Conservation (phyloP, 2,797 vertebrate genomes). For the Octomys mimax region DNA sequence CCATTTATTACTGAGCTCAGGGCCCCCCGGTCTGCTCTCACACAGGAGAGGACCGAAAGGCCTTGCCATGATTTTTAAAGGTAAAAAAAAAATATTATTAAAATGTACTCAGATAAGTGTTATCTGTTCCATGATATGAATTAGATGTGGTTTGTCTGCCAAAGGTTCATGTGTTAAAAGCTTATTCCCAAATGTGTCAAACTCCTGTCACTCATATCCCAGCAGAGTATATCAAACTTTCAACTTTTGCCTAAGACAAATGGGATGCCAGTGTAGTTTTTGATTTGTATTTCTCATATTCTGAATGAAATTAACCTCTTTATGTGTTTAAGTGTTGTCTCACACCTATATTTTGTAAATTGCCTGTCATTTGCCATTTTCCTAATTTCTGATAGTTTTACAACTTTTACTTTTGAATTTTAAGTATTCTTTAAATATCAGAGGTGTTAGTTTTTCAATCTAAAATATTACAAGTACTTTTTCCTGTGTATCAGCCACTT, state of each 20-base stretch:
- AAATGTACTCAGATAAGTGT: background rate
- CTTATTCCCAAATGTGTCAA: background rate
- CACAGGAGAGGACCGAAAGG: too few relatives aligned
- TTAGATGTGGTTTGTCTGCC: background rate
- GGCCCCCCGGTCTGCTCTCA: too few relatives aligned
- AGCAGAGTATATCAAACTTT: background rate
- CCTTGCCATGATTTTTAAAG: conserved; percentile 14
- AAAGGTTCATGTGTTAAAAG: background rate
- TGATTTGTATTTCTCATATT: background rate
- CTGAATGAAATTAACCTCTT: background rate
- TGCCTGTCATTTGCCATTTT: background rate
- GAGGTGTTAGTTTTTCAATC: background rate
- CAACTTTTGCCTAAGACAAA: background rate
- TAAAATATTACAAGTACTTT: background rate
- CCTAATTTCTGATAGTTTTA: background rate
- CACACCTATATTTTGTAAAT: background rate
- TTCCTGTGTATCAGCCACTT: background rate
- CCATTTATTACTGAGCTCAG: too few relatives aligned
- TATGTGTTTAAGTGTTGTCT: background rate
- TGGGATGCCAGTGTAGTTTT: background rate
- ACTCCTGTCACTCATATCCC: background rate
- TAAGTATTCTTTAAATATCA: background rate
- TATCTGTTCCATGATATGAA: background rate
- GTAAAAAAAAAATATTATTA: background rate
- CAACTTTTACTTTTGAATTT: background rate